Conservation (phyloP, 53 echinoderm and acorn worm species). For the Hippasteria phrygiana region DNA sequence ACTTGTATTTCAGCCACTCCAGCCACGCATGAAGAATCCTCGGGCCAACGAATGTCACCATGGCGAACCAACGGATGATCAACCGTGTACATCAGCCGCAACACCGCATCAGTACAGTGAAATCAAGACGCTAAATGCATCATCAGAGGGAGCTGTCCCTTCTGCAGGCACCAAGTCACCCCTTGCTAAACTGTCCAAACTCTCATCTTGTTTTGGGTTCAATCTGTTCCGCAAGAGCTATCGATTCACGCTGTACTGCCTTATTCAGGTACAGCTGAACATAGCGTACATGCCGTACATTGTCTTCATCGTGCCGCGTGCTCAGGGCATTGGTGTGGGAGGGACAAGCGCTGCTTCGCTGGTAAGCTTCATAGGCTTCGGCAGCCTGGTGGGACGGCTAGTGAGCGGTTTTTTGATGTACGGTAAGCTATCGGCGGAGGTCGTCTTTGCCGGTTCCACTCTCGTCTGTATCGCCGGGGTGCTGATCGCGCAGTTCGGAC, state of each 20-base stretch:
- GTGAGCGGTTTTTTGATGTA: background rate
- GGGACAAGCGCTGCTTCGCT: background rate
- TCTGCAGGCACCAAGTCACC: background rate
- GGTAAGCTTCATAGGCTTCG: constrained; percentile 11
- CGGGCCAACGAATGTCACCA: too few relatives aligned
- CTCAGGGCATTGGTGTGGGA: background rate
- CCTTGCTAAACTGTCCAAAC: background rate
- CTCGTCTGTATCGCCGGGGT: constrained; percentile 12
- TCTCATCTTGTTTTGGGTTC: background rate
- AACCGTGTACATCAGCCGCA: background rate
- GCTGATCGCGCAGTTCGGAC: constrained; percentile 12
- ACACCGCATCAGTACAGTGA: too few relatives aligned
- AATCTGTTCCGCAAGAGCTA: background rate
- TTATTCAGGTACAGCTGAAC: background rate
- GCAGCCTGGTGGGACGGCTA: constrained; percentile 4
- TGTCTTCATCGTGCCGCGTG: constrained; percentile 17
- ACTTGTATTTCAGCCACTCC: constrained; percentile 68
- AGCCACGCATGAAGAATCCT: background rate
- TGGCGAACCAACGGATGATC: background rate
- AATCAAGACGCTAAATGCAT: too few relatives aligned
- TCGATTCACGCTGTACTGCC: background rate
- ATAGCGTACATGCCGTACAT: background rate
- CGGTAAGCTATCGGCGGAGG: background rate
- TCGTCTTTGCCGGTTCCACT: background rate
- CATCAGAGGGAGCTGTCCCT: background rate